A percentile compares a stretch with the other conserved stretches of the same genome.
phyloP scores from a whole-genome alignment of 2,113 vertebrate species.

The Cryptomyrus ogoouensis region DNA sequence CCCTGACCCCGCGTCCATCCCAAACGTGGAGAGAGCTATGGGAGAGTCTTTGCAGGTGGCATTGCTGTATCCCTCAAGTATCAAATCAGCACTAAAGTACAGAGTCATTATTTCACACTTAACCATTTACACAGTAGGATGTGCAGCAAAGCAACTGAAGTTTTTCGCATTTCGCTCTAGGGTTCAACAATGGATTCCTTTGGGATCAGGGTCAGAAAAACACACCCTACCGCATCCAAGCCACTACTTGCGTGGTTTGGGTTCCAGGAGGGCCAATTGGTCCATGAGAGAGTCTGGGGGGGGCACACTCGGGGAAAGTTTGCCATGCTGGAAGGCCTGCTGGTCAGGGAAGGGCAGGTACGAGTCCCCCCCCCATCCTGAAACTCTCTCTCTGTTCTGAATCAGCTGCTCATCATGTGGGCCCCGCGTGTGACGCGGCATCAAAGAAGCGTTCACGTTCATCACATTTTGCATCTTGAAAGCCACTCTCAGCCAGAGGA shows the following conservation, averaged over 20 bases:
- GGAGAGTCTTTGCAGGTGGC: neutral
- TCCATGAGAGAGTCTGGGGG: neutral
- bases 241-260: too few relatives aligned
- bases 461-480: neutral
- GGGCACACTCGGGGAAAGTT: neutral
- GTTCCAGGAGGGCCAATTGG: constrained; percentile 18
- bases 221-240: neutral
- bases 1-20: neutral
- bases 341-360: constrained; percentile 12
- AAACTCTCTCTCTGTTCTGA: neutral
- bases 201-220: neutral
- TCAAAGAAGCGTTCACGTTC: neutral
- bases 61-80: neutral
- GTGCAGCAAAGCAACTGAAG: neutral
- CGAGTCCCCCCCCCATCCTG: neutral
- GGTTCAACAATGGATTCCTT: neutral
- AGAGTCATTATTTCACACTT: neutral
- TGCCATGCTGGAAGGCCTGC: constrained; percentile 9
- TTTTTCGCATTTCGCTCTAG: neutral
- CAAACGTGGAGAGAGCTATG: neutral
- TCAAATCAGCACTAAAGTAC: neutral
- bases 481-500: neutral
- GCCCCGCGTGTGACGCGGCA: neutral
- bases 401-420: neutral
- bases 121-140: neutral